Evolutionary conservation across 2,888 invertebrate species (phyloP), one percentile per base, ranked within the genome.

Genomic region (Yponomeuta sedellus): DNA sequence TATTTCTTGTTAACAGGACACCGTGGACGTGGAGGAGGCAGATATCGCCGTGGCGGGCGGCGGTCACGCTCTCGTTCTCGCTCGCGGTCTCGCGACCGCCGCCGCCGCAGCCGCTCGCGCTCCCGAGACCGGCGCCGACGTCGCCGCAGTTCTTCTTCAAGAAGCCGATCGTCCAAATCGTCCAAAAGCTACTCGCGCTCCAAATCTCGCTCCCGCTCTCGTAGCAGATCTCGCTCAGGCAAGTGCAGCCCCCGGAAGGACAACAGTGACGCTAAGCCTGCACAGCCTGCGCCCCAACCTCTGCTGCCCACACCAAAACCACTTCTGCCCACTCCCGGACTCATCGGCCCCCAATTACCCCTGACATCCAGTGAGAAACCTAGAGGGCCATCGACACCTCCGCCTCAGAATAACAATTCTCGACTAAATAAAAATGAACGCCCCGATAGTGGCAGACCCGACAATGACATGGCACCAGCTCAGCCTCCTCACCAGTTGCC

Each of bases 191-290:
- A 79, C 68, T 88, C 89, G 3, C 77, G 74, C 65, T 71, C 69
- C 44, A 70, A 72, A 68, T 86, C 86, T 68, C 85, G 88, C 66
- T 87, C 88, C 76, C 88, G 88, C 65, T 88, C 84, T 67, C 86
- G 88, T 74, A 85, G 85, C 83, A 86, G 84, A 72, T 89, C 86
- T 74, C 89, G 90, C 76, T 90, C 91, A 92, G 91, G 91, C 92
- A 92, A 92, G 91, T 91, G 88, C 84, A 89, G 64, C 64, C 88
- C 88, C 69, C 75, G 71, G 74, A 86, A 84, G 79, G 82, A 82
- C 72, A 72, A 34, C 77, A 34, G 34, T 76, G 76, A 75, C 74
- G 78, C 80, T 69, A 73, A 77, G 71, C 80, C 77, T 73, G 80
- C 78, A 72, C 83, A 80, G 76, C 77, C 78, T 75, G 76, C 78